Evolutionary conservation across 2,113 vertebrate species (phyloP).

Genomic region (Antigone vipio): DNA sequence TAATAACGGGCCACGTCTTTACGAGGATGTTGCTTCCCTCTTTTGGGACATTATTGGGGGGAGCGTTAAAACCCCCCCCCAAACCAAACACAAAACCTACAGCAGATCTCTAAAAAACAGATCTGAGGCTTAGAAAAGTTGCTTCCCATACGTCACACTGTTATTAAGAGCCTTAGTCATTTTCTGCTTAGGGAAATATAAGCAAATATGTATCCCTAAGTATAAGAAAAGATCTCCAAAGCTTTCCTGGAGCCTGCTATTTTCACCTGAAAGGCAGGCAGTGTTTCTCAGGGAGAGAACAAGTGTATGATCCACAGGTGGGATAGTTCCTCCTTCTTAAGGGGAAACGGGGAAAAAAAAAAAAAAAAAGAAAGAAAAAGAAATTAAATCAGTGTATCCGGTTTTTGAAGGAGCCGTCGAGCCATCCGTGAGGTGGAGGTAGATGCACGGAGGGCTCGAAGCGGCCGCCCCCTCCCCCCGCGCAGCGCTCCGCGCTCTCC

Average conservation of each 20-base stretch:
- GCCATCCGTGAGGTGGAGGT: fast-evolving
- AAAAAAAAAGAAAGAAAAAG: neutral
- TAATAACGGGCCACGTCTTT: neutral
- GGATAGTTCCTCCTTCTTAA: neutral
- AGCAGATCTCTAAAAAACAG: neutral
- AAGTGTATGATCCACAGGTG: conserved; percentile 42
- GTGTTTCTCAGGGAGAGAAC: neutral
- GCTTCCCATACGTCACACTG: neutral
- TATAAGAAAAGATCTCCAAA: neutral
- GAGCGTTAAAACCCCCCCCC: neutral
- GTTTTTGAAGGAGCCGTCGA: neutral
- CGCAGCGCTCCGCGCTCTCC: neutral
- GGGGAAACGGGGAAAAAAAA: too few species aligned
- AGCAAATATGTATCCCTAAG: neutral
- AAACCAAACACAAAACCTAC: neutral
- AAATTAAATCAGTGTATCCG: neutral
- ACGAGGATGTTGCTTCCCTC: neutral
- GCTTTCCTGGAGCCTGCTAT: neutral
- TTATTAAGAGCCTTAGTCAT: neutral
- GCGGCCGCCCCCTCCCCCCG: too few species aligned
- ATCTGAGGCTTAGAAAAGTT: neutral
- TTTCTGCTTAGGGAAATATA: conserved; percentile 15
- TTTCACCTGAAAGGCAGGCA: conserved; percentile 3
- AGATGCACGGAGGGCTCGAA: too few species aligned
- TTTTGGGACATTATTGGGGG: neutral